Base-by-base conservation (phyloP, 2,113 vertebrate genomes). In the Eonycteris spelaea region DNA sequence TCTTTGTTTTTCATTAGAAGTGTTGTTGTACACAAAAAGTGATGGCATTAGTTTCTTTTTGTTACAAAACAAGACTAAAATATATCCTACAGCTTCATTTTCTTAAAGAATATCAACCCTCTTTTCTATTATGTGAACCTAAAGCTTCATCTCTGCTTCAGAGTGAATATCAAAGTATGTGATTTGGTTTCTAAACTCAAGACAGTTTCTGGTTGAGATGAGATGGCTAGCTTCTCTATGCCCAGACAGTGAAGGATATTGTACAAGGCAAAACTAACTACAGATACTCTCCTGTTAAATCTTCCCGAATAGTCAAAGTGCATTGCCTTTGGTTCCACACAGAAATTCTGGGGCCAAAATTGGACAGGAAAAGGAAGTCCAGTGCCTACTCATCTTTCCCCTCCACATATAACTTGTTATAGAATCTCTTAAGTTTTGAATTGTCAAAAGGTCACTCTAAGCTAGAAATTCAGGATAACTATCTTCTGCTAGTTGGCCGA, bases 1-100 rank as follows among this genome's bases (percentile, higher is more conserved):
- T 74, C 55, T 91, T 88, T 93, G 71, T 16, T 30, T 86, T 96
- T 97, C 94, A 71, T 82, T 78, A 74, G 30, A 91, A 63, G 38
- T 90, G 80, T 80, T 91, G 26, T 73, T 84, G 43, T 79, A 15
- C 24, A 75, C 53, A 71, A 83, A 95, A 80, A 61, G 48, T 92
- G 48, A 67, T 61, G 77, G 38, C 30, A 63, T 65, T 91, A 57
- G 65, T n/a, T 53, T 75, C 65, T 80, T 68, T 96, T 84, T 94
- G n/a, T 57, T 95, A 38, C 28, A 75, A 93, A 89, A 68, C 30
- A 82, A 78, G 61, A 82, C 43, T 85, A 67, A 95, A 87, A 94
- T 92, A 63, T 51, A 92, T 65, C 43, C 43, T 80, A 19, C 4
- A 78, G 6, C 28, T 86, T 94, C 11, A 53, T 33, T 45, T 53